These are phyloP conservation scores for Harpalus rufipes DNA, from an alignment of 2,888 invertebrate genomes.

Conservation along the genomic window DNA sequence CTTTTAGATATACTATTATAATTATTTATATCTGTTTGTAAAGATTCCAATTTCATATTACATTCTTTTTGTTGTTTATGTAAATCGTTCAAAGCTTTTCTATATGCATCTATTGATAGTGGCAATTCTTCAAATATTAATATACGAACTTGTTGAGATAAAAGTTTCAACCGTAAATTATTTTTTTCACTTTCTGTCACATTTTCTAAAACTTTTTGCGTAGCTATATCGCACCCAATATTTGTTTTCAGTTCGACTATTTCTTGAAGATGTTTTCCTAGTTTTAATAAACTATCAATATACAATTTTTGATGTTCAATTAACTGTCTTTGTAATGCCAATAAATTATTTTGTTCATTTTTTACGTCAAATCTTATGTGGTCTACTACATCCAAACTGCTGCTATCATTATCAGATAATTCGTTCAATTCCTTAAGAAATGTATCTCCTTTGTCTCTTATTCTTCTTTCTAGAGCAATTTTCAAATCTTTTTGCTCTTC, in stretches of 20 bases:
- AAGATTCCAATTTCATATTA: constrained; percentile 74
- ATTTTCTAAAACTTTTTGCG: constrained; percentile 74
- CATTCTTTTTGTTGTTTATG: constrained; percentile 74
- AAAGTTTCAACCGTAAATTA: constrained; percentile 73
- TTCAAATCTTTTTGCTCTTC: constrained; percentile 74
- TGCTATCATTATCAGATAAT: constrained; percentile 69
- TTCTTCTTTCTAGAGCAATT: constrained; percentile 72
- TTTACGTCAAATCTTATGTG: constrained; percentile 70
- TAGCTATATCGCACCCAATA: constrained; percentile 72
- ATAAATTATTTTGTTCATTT: constrained; percentile 70
- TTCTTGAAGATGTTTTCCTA: constrained; percentile 73
- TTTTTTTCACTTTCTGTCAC: constrained; percentile 74
- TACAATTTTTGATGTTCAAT: constrained; percentile 74
- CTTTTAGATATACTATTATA: constrained; percentile 75
- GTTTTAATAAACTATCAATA: constrained; percentile 73
- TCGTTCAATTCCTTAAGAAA: constrained; percentile 70
- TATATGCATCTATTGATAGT: constrained; percentile 75
- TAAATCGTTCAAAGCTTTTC: constrained; percentile 74
- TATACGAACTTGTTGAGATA: constrained; percentile 71
- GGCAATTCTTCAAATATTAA: constrained; percentile 77
- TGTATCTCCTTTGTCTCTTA: constrained; percentile 72
- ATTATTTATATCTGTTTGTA: constrained; percentile 74
- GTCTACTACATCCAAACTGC: constrained; percentile 71
- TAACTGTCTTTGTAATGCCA: constrained; percentile 75
- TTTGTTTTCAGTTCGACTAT: constrained; percentile 74